phyloP scores from a whole-genome alignment of 2,113 vertebrate genomes.

The Leptosomus discolor region DNA sequence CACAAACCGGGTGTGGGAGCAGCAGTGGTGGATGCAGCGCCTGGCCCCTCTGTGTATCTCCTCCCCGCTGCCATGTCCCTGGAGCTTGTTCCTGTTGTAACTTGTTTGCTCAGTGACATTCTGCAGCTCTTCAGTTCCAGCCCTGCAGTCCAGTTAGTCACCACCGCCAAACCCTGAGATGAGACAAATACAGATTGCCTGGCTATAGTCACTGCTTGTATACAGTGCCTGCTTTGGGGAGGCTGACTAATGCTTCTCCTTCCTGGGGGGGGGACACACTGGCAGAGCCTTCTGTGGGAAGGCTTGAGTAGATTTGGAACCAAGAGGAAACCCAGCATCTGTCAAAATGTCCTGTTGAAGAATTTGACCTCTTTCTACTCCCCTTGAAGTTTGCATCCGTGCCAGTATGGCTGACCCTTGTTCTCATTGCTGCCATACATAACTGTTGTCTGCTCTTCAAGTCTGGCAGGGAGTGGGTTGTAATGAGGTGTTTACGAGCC shows the following conservation, averaged over 20 bases:
- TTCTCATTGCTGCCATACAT: background rate
- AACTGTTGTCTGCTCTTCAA: background rate
- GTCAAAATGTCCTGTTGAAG: background rate
- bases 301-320: background rate
- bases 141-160: conserved; percentile 31
- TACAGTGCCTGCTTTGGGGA: background rate
- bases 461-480: background rate
- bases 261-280: background rate
- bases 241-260: background rate
- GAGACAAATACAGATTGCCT: background rate
- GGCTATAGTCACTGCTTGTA: background rate
- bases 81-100: background rate
- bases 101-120: background rate
- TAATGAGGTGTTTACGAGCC: conserved; percentile 28
- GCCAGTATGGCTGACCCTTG: background rate
- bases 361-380: background rate
- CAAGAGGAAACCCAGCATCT: background rate
- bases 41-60: background rate
- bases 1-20: background rate
- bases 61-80: accelerated
- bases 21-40: no score
- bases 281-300: background rate
- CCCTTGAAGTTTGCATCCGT: accelerated
- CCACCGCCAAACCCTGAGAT: background rate
- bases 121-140: background rate